Evolutionary conservation across 2,797 vertebrate species (phyloP).

Genomic region (Acanthiza pusilla): DNA sequence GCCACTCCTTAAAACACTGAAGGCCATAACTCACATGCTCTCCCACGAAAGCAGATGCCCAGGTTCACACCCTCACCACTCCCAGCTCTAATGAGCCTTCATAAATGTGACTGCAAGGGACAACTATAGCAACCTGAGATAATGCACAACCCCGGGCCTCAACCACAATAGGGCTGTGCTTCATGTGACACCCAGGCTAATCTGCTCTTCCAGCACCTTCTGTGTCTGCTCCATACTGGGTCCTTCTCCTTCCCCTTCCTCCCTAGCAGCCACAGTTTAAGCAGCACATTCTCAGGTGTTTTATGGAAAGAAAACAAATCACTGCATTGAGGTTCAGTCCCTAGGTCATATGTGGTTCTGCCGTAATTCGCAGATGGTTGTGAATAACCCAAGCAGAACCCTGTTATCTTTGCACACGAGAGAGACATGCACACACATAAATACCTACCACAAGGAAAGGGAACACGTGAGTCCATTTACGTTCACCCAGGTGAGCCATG

Average conservation of each 20-base stretch:
- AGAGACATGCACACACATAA: background rate
- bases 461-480: conserved; percentile 78
- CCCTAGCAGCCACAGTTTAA: background rate
- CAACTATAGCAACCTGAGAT: background rate
- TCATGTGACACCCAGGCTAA: background rate
- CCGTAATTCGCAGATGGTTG: background rate
- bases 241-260: background rate
- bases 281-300: background rate
- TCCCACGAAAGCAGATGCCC: background rate
- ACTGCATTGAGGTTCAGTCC: background rate
- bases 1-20: background rate
- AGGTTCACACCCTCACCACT: background rate
- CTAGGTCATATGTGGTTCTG: background rate
- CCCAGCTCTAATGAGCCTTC: background rate
- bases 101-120: background rate
- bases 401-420: background rate
- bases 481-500: conserved; percentile 79
- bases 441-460: conserved; percentile 87
- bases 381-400: background rate
- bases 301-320: background rate
- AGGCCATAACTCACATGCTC: background rate
- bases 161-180: background rate
- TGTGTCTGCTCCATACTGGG: background rate
- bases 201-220: background rate
- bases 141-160: background rate